Evolutionary conservation across 2,797 vertebrate genomes (phyloP).

Genomic region (Molothrus aeneus): DNA sequence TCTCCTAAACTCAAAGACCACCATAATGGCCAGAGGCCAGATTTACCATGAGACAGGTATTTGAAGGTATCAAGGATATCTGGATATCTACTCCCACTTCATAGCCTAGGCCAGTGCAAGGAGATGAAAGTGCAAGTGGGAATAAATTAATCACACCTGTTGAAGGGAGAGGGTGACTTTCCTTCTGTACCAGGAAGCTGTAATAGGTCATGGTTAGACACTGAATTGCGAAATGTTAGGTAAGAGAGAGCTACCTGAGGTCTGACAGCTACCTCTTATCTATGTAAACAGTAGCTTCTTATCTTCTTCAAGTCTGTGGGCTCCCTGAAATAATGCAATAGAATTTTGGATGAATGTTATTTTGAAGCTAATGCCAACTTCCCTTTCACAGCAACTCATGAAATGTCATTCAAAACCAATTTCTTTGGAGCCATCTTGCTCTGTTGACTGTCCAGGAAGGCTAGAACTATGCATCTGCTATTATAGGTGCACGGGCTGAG

Average conservation of each 20-base stretch:
- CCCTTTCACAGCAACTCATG: not conserved
- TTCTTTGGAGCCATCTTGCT: not conserved
- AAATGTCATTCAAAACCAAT: not conserved
- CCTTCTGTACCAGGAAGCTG: not conserved
- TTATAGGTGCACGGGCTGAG: not conserved
- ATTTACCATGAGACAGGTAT: not conserved
- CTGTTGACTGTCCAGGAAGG: not conserved
- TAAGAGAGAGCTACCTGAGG: not conserved
- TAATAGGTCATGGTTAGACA: not conserved
- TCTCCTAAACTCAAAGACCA: not conserved
- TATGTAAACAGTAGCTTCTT: not conserved
- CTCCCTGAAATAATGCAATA: not conserved
- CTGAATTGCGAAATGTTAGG: not conserved
- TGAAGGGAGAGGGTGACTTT: not conserved
- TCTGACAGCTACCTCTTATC: not conserved
- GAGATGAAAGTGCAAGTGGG: not conserved
- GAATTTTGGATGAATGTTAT: not conserved
- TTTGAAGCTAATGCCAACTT: not conserved
- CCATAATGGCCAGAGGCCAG: not conserved
- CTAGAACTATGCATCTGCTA: not conserved
- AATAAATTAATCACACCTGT: not conserved
- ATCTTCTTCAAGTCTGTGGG: not conserved
- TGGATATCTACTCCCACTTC: not conserved
- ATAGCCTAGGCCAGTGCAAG: accelerated
- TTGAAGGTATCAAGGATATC: not conserved